Evolutionary conservation across 2,888 invertebrate genomes (phyloP).

Genomic region (Tipula helvola): DNA sequence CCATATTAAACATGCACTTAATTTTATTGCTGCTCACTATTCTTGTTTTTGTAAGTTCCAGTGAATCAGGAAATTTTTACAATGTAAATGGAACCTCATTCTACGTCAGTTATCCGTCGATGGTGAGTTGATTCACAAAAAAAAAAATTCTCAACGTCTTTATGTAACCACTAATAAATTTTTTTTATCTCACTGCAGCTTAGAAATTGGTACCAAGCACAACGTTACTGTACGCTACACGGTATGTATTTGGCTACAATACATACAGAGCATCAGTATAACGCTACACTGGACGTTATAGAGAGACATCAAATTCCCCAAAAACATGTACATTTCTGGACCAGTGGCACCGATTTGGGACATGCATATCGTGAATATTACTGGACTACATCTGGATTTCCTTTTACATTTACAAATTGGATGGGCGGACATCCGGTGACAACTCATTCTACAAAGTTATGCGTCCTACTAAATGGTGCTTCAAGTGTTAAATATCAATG

Average conservation of each 20-base stretch:
- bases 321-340: not conserved
- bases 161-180: not conserved
- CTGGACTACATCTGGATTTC: not conserved
- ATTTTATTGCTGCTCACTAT: too few relatives aligned
- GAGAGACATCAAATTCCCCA: not conserved
- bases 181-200: not conserved
- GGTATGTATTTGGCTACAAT: not conserved
- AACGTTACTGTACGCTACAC: not conserved
- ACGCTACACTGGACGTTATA: not conserved
- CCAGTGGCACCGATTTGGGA: not conserved
- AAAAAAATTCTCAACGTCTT: too few relatives aligned
- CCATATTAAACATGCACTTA: too few relatives aligned
- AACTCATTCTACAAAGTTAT: not conserved
- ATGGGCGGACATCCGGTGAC: not conserved
- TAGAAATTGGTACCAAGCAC: not conserved
- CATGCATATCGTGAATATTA: not conserved
- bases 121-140: too few relatives aligned
- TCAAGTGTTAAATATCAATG: not conserved
- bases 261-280: not conserved
- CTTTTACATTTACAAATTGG: not conserved
- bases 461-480: not conserved
- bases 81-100: too few relatives aligned
- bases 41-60: too few relatives aligned
- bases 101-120: too few relatives aligned
- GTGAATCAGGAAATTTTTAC: too few relatives aligned